These are phyloP conservation scores for Halictus rubicundus DNA, from an alignment of 1,140 invertebrate species.

Conservation along the genomic window DNA sequence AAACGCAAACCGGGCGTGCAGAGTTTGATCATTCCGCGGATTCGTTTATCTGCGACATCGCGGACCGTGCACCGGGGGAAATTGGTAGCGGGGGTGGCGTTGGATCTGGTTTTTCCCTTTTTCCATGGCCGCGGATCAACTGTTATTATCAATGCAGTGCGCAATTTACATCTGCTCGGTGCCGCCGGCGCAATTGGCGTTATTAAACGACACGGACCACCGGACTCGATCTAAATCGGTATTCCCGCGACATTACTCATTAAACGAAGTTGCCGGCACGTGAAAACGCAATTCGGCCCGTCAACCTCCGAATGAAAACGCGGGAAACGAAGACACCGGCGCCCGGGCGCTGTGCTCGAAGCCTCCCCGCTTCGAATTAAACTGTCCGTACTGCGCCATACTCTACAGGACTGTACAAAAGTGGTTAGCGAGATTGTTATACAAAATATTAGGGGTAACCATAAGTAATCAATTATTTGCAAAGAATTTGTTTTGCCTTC, in stretches of 20 bases:
- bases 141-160: constrained; percentile 45
- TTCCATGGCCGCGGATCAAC: constrained; percentile 28
- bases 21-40: background rate
- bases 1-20: background rate
- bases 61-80: background rate
- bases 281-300: constrained; percentile 28
- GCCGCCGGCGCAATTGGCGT: constrained; percentile 26
- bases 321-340: constrained; percentile 11
- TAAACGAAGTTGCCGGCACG: constrained; percentile 33
- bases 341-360: background rate
- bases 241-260: constrained; percentile 29
- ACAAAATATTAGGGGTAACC: too few relatives aligned
- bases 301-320: constrained; percentile 15
- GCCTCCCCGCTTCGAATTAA: constrained; percentile 7
- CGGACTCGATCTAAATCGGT: constrained; percentile 28
- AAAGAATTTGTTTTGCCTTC: too few relatives aligned
- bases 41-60: constrained; percentile 18
- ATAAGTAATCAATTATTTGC: too few relatives aligned
- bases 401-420: background rate
- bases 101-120: background rate
- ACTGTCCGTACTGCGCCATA: background rate
- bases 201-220: constrained; percentile 35
- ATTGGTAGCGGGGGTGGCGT: too few relatives aligned
- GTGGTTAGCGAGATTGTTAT: too few relatives aligned
- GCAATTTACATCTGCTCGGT: constrained; percentile 34